phyloP scores from a whole-genome alignment of 1,140 invertebrate genomes.

The Temnothorax nylanderi region DNA sequence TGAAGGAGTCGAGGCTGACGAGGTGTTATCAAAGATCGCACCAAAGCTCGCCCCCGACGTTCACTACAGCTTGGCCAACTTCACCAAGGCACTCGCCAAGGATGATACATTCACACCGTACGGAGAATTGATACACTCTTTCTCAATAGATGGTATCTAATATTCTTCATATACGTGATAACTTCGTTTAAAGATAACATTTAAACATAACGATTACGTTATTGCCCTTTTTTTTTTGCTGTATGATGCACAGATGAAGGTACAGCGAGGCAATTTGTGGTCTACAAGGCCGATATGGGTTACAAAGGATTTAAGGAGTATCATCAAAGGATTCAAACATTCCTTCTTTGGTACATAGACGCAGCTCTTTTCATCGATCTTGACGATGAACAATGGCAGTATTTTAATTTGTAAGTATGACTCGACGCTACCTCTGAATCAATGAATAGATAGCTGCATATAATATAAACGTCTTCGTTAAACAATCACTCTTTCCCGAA shows the following conservation, averaged over 20 bases:
- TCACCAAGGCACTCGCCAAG: constrained; percentile 88
- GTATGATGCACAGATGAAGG: constrained; percentile 80
- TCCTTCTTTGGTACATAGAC: constrained; percentile 98
- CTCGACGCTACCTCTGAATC: not conserved
- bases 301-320: constrained; percentile 92
- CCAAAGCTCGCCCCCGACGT: constrained; percentile 88
- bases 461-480: constrained; percentile 10
- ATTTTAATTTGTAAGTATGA: constrained; percentile 93
- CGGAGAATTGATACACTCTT: constrained; percentile 89
- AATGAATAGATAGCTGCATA: not conserved
- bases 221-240: not conserved
- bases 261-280: constrained; percentile 90
- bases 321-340: constrained; percentile 95
- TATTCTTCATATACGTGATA: not conserved
- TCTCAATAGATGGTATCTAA: constrained; percentile 81
- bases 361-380: constrained; percentile 96
- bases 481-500: constrained; percentile 62
- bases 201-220: not conserved
- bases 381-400: constrained; percentile 96
- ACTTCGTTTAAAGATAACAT: not conserved
- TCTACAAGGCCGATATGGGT: constrained; percentile 91
- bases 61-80: constrained; percentile 90
- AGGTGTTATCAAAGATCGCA: constrained; percentile 90
- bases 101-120: constrained; percentile 91
- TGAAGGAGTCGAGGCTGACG: constrained; percentile 91